Evolutionary conservation across 1,140 invertebrate species (phyloP), one percentile per base, ranked within the genome.

Genomic region (Neotoxoptera formosana): DNA sequence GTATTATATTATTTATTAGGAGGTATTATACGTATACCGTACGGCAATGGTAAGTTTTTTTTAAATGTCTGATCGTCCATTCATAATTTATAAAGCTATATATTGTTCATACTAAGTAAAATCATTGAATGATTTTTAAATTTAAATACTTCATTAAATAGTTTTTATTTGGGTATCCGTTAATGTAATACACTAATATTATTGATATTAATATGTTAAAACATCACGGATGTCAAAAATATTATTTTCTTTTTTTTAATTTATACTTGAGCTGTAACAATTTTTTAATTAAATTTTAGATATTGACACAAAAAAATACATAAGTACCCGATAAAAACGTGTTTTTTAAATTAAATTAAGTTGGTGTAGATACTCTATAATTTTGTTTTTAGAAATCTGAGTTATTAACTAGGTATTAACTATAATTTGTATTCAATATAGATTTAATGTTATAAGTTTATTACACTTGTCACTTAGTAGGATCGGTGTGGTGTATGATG

Each of bases 271-370:
- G 60, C 1, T 67, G 11, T 67, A 67, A 67, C 8, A 30, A 67
- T 67, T n/a, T 41, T 60, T n/a, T 14, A 67, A 67, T 67, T 67
- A 11, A 67, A n/a, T 67, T 67, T n/a, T 67, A 30, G 60, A n/a
- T 67, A n/a, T n/a, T 67, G 30, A 67, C 60, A 76, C 11, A 20
- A 67, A 67, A 76, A 56, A 56, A 56, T 56, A 56, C 23, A 56
- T 56, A 76, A n/a, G 60, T 34, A 76, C n/a, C 60, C n/a, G 30
- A n/a, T n/a, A 76, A 76, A 76, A 76, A 76, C 60, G 30, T 17
- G 60, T 76, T 76, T 76, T 76, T 76, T n/a, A n/a, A 76, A 76
- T n/a, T 76, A n/a, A 76, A 76, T 76, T 76, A 76, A 76, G 30
- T 67, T n/a, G 6, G 60, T 67, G 20, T 67, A n/a, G 60, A n/a